Conservation (phyloP, 2,888 invertebrate species). For the Cephus pygmeus region DNA sequence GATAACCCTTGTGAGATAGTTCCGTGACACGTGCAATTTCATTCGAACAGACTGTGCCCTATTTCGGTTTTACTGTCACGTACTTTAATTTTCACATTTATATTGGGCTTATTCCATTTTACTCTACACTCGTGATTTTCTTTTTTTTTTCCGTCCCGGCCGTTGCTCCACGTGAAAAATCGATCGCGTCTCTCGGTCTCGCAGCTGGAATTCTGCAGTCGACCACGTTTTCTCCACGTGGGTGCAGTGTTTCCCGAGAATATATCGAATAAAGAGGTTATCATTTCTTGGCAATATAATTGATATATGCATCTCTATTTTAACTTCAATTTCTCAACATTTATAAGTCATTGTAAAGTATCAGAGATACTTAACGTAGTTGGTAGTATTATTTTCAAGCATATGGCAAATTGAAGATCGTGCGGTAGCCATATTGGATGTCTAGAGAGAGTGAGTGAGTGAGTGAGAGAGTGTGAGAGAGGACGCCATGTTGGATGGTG, state of each 20-base stretch:
- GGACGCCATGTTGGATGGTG: conserved; percentile 38
- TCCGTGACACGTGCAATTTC: conserved; percentile 11
- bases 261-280: background rate
- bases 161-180: background rate
- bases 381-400: conserved; percentile 15
- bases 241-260: conserved; percentile 13
- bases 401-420: conserved; percentile 22
- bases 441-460: conserved; percentile 22
- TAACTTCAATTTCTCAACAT: background rate
- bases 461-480: background rate
- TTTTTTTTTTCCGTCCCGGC: background rate
- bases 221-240: conserved; percentile 44
- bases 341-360: background rate
- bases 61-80: conserved; percentile 1
- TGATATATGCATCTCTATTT: background rate
- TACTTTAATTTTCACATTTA: background rate
- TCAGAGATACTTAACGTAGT: background rate
- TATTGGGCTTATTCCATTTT: conserved; percentile 1
- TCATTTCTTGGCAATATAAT: background rate
- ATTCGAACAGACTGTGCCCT: conserved; percentile 13
- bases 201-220: background rate
- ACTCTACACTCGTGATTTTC: background rate
- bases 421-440: conserved; percentile 37
- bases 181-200: background rate
- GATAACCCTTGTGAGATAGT: too few relatives aligned